Evolutionary conservation across 2,888 invertebrate genomes (phyloP), one percentile per base, ranked within the genome.

Genomic region (Caenorhabditis sp.): DNA sequence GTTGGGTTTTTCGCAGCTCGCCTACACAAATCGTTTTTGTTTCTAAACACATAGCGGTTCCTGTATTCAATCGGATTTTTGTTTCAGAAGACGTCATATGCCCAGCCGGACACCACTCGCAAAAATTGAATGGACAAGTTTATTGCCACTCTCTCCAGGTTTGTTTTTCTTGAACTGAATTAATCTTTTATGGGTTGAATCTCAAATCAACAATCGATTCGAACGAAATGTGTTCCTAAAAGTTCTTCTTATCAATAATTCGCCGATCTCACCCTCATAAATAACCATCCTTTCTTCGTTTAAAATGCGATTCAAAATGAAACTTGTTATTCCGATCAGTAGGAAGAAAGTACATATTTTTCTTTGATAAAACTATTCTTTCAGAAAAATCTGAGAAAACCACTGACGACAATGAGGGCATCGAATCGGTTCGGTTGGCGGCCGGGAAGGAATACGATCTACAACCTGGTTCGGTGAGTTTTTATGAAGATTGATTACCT

Each of bases 1-100:
- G 76, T 69, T 69, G 59, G 76, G 47, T 69, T 68, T 51, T 76
- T 76, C 75, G 58, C 76, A 74, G 75, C 75, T 75, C 76, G 69
- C 69, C 59, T 77, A 68, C 76, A 77, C 59, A 77, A 51, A 54
- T 26, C 74, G 24, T 63, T 58, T 58, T 56, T 47, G 69, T 70
- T 44, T 49, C 56, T 66, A 38, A 38, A 38, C 12, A 68, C 76
- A 49, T 76, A 51, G 19, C 51, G 26, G 49, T 69, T 69, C 59
- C n/a, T 59, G 51, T 6, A 2, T 59, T 77, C 54, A 35, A 35
- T 56, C 8, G 35, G 5, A n/a, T 47, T 64, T 19, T 24, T 35
- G 31, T 63, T 58, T 47, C 44, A 56, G 35, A n/a, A 44, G 26
- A 26, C n/a, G 0, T 8, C 59, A 6, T 26, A 76, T 77, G 77